phyloP scores from a whole-genome alignment of 2,797 vertebrate genomes.

The Odontamblyopus rebecca region DNA sequence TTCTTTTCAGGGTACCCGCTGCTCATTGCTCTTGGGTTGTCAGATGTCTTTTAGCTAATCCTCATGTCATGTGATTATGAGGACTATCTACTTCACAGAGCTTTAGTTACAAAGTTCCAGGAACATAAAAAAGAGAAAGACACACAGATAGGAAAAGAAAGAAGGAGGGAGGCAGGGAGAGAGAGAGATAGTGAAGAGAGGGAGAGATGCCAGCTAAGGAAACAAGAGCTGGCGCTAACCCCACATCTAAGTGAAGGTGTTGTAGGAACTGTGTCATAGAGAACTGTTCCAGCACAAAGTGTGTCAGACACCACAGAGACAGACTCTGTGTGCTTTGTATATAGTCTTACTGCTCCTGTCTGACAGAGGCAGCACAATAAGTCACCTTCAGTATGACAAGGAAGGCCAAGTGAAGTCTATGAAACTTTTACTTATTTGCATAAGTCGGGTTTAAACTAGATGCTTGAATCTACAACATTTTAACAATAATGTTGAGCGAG shows the following conservation, averaged over 20 bases:
- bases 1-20: neutral
- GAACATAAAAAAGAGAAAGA: neutral
- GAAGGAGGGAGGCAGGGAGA: too few relatives aligned
- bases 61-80: neutral
- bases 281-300: slow-evolving; percentile 44
- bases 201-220: slow-evolving; percentile 42
- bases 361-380: slow-evolving; percentile 29
- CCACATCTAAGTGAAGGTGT: neutral
- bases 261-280: neutral
- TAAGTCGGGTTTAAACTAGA: neutral
- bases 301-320: slow-evolving; percentile 51
- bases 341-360: slow-evolving; percentile 14
- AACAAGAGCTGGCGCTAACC: slow-evolving; percentile 35
- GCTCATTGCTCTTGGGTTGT: neutral
- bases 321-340: slow-evolving; percentile 51
- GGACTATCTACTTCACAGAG: neutral
- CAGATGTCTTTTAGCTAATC: neutral
- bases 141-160: too few relatives aligned
- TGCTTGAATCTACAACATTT: neutral
- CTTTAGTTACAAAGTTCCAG: neutral
- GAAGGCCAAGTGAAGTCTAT: neutral
- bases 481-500: too few relatives aligned
- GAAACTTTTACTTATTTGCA: neutral
- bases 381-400: neutral
- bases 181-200: neutral